These are phyloP conservation scores for Lerista edwardsae DNA, from an alignment of 2,797 vertebrate species.

Conservation along the genomic window DNA sequence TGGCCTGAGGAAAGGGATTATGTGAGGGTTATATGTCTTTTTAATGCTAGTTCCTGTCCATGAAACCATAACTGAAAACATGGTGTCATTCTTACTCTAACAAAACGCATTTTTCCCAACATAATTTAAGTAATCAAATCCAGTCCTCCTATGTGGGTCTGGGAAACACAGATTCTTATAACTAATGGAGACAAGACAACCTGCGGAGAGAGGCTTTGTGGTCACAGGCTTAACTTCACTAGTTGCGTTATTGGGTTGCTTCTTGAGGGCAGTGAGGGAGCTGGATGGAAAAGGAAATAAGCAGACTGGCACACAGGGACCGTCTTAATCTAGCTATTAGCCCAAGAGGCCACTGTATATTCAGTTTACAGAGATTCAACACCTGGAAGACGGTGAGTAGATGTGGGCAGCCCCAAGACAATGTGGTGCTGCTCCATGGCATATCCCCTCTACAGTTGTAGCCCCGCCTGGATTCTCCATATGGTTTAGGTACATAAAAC, in stretches of 20 bases:
- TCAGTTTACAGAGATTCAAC: background rate
- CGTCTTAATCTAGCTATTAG: background rate
- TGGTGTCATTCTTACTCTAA: background rate
- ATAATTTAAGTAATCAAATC: background rate
- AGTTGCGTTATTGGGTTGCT: no score
- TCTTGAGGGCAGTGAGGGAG: no score
- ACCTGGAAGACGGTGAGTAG: background rate
- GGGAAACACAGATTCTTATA: background rate
- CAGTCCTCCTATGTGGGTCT: background rate
- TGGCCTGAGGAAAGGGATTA: background rate
- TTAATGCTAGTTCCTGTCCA: background rate
- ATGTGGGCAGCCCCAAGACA: background rate
- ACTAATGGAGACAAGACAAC: background rate
- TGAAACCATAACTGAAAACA: background rate
- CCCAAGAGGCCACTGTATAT: background rate
- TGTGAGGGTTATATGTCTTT: background rate
- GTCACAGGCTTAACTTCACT: background rate
- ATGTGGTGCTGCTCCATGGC: background rate
- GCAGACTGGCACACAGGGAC: background rate
- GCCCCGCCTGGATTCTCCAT: background rate
- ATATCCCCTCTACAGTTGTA: background rate
- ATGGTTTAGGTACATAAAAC: background rate
- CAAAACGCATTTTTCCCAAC: background rate
- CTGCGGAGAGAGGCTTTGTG: background rate
- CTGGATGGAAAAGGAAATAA: background rate